Evolutionary conservation across 2,888 invertebrate species (phyloP).

Genomic region (Meganola albula): DNA sequence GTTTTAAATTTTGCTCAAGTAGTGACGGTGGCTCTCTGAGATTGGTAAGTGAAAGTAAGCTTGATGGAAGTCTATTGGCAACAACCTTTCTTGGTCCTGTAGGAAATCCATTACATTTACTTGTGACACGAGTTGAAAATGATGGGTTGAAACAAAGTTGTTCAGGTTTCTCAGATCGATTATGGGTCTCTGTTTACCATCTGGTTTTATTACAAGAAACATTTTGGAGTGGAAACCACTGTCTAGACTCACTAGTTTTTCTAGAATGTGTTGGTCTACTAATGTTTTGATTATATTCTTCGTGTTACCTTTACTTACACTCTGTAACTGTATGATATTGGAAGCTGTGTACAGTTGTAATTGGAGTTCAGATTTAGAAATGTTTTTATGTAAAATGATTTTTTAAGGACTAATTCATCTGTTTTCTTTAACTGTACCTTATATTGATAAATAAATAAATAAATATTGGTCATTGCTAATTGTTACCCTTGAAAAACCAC

Average conservation of each 20-base stretch:
- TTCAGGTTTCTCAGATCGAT: neutral
- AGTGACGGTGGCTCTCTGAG: neutral
- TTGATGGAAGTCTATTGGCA: neutral
- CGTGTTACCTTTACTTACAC: too few relatives aligned
- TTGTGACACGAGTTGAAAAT: neutral
- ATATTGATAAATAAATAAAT: too few relatives aligned
- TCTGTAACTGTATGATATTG: too few relatives aligned
- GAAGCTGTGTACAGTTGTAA: too few relatives aligned
- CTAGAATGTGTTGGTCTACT: neutral
- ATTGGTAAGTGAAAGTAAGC: neutral
- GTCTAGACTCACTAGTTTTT: neutral
- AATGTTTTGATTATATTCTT: neutral
- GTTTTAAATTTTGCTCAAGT: too few relatives aligned
- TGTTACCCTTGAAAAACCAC: neutral
- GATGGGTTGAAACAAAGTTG: neutral
- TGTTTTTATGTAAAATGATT: too few relatives aligned
- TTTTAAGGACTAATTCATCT: too few relatives aligned
- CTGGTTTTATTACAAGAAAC: neutral
- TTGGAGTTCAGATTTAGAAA: too few relatives aligned
- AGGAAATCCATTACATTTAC: neutral
- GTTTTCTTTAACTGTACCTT: too few relatives aligned
- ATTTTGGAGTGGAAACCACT: neutral
- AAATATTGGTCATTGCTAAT: neutral
- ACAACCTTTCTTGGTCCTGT: neutral
- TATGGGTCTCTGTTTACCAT: neutral